Conservation (phyloP, 2,113 vertebrate genomes). For the Scomber japonicus region DNA sequence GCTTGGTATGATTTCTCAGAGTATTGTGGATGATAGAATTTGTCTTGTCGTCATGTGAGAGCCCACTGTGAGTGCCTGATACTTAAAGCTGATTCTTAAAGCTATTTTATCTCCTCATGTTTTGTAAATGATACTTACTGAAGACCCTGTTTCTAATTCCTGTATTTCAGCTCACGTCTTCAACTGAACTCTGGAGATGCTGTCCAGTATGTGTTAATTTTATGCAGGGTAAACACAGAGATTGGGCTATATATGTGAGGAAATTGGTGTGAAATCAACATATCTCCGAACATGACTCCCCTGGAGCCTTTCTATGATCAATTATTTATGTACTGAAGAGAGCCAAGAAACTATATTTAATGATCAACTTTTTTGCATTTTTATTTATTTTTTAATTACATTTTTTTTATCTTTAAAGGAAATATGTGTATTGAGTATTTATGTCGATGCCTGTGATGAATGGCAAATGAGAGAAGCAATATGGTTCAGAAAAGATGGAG, state of each 20-base stretch:
- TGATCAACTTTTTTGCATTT: constrained; percentile 65
- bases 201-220: constrained; percentile 67
- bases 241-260: constrained; percentile 62
- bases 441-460: constrained; percentile 66
- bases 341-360: constrained; percentile 75
- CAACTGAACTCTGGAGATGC: constrained; percentile 33
- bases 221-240: constrained; percentile 71
- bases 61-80: not conserved
- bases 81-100: constrained; percentile 38
- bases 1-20: constrained; percentile 31
- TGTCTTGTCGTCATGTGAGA: constrained; percentile 26
- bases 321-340: constrained; percentile 76
- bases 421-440: constrained; percentile 63
- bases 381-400: constrained; percentile 21
- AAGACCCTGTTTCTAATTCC: constrained; percentile 53
- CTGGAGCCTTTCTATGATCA: constrained; percentile 68
- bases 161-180: constrained; percentile 14
- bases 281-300: constrained; percentile 62
- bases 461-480: constrained; percentile 49
- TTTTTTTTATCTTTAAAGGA: constrained; percentile 63
- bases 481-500: constrained; percentile 30
- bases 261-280: constrained; percentile 79
- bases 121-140: constrained; percentile 20
- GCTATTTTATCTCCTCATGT: constrained; percentile 24
- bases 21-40: constrained; percentile 34